Percentiles rank a stretch among this genome's conserved stretches.
These are phyloP conservation scores for Zalophus californianus DNA, from an alignment of 2,797 vertebrate genomes.

Conservation along the genomic window DNA sequence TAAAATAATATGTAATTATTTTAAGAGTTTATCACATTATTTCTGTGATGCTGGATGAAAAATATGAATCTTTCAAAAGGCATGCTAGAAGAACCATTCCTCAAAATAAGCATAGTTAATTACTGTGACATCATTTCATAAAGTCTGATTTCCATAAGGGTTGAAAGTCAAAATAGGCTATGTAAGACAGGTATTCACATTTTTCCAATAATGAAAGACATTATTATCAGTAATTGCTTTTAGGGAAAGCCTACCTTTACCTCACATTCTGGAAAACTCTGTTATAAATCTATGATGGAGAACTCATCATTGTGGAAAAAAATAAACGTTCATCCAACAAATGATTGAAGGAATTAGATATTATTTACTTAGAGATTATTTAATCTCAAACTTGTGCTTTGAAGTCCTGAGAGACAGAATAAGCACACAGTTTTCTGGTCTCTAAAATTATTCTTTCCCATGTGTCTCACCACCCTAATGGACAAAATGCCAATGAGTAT, in stretches of 20 bases:
- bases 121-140: not conserved
- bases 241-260: not conserved
- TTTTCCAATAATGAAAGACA: not conserved
- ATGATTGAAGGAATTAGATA: not conserved
- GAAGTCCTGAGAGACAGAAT: not conserved
- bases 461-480: not conserved
- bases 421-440: not conserved
- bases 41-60: not conserved
- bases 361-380: not conserved
- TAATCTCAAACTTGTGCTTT: not conserved
- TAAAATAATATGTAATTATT: slow-evolving; percentile 35
- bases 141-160: not conserved
- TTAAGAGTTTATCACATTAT: slow-evolving; percentile 46
- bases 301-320: not conserved
- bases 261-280: not conserved
- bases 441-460: not conserved
- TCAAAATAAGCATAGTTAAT: not conserved
- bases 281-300: not conserved
- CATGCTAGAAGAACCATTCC: not conserved
- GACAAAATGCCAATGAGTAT: not conserved
- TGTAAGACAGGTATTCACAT: not conserved
- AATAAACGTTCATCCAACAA: not conserved
- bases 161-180: not conserved
- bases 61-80: slow-evolving; percentile 24
- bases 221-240: not conserved